Evolutionary conservation across 1,140 invertebrate genomes (phyloP), one percentile per base, ranked within the genome.

Genomic region (Diachasma alloeum): DNA sequence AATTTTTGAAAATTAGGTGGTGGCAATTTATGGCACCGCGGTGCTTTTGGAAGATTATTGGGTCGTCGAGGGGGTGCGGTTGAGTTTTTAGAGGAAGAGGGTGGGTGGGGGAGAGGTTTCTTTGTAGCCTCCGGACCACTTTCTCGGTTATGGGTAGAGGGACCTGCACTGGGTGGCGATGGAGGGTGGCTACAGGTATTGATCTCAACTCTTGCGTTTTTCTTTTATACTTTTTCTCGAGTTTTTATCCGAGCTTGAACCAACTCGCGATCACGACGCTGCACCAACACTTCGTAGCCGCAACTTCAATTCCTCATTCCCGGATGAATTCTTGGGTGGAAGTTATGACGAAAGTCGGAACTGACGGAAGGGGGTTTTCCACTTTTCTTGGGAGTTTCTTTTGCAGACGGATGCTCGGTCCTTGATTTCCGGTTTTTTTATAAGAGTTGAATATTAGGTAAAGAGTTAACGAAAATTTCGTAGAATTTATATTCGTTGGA

Each of bases 241-340:
- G 81, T 86, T 86, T 86, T 85, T 84, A 83, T 84, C 82, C 83
- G 80, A 83, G 70, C 82, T 78, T 36, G 78, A 79, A 80, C 81
- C 75, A 76, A 78, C 22, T 79, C 67, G 68, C 78, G 78, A 67
- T 79, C 71, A 71, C 74, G 68, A 79, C 69, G 24, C 19, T 63
- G 59, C 68, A 79, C 73, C 53, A 78, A 66, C 22, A 44, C 24
- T 63, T 31, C 19, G 22, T 63, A 1, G 85, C 85, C 84, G 85
- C 84, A 83, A 87, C 85, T 88, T 87, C 85, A 86, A 87, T 88
- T 86, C 80, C 84, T 88, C 85, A 86, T 87, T 87, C 87, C 87
- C 84, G 80, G 81, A 84, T 82, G 85, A 88, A 88, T 88, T 87
- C 85, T 87, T 85, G 81, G 81, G 84, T 84, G 81, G 82, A 86